Evolutionary conservation across 2,888 invertebrate genomes (phyloP).

Genomic region (Acronicta leporina): DNA sequence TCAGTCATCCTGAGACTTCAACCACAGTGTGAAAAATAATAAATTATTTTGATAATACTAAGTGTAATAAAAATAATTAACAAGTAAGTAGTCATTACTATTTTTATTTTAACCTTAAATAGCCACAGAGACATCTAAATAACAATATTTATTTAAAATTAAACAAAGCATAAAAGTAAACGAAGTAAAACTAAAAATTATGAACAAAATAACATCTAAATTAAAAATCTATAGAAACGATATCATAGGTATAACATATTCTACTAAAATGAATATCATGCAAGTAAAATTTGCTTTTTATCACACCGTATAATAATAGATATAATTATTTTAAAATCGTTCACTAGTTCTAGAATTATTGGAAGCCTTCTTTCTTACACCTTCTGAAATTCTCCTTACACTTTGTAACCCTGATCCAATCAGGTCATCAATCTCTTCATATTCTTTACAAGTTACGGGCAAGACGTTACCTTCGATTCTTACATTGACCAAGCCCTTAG

Average conservation of each 20-base stretch:
- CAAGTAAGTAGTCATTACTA: too few species aligned
- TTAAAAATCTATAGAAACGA: not conserved
- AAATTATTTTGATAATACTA: too few species aligned
- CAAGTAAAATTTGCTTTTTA: too few species aligned
- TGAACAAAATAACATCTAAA: not conserved
- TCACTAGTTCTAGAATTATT: not conserved
- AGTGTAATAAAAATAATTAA: too few species aligned
- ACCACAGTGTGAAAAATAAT: too few species aligned
- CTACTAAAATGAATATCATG: not conserved
- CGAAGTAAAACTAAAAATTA: not conserved
- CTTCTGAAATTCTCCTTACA: not conserved
- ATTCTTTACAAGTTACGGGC: constrained; percentile 65
- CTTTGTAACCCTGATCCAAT: constrained; percentile 45
- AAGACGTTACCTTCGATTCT: constrained; percentile 71
- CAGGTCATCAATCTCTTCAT: constrained; percentile 62
- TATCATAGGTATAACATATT: not conserved
- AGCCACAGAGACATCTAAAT: not conserved
- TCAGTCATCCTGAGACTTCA: too few species aligned
- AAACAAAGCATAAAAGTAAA: not conserved
- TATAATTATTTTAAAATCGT: not conserved
- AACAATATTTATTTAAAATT: not conserved
- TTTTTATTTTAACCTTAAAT: not conserved
- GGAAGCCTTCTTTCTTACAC: not conserved
- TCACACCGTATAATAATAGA: too few species aligned
- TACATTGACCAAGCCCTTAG: constrained; percentile 69